A percentile compares a stretch with the other conserved stretches of the same genome.
Conservation (phyloP, 2,797 vertebrate species). For the Spinibarbus caldwelli region DNA sequence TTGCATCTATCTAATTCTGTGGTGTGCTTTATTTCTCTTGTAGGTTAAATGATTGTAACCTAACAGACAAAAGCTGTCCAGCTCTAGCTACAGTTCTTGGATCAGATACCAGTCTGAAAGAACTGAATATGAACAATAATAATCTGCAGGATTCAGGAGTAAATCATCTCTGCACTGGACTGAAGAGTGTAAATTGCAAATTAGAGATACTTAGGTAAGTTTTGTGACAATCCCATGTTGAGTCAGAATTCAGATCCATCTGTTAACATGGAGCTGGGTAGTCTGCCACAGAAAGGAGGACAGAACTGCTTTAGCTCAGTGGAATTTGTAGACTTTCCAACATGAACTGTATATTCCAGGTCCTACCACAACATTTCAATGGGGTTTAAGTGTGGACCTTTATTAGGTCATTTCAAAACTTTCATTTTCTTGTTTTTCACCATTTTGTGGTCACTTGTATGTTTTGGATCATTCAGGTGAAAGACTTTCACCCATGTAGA, state of each 20-base stretch:
- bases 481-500: background rate
- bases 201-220: conserved; percentile 14
- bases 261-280: background rate
- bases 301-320: background rate
- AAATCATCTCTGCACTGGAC: background rate
- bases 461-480: background rate
- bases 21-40: background rate
- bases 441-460: background rate
- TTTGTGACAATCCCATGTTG: background rate
- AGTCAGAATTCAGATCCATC: background rate
- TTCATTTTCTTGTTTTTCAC: background rate
- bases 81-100: background rate
- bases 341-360: background rate
- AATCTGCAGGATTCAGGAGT: conserved; percentile 14
- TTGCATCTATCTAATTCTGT: background rate
- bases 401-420: background rate
- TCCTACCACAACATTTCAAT: no score
- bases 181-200: background rate
- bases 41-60: conserved; percentile 24
- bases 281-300: background rate
- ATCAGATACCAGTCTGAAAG: background rate
- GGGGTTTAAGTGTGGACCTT: background rate
- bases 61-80: background rate
- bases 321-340: background rate
- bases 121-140: conserved; percentile 5